Evolutionary conservation across 2,888 invertebrate species (phyloP), one percentile per base, ranked within the genome.

Genomic region (Zelleria hepariella): DNA sequence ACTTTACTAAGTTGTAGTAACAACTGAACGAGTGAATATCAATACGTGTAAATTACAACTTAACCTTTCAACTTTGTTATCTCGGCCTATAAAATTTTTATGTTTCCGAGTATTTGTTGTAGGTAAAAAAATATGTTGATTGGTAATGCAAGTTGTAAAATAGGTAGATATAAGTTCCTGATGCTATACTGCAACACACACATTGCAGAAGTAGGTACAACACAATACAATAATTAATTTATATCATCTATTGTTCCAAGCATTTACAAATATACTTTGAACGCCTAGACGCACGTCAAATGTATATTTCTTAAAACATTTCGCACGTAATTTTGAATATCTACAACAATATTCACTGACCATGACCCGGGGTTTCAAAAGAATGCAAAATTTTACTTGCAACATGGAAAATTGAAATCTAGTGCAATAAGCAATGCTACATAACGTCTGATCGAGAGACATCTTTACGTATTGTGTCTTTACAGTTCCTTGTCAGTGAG

Each of bases 311-410:
- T 42, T 42, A 2, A 42, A 51, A 51, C 23, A 7, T 23, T 51
- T 51, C 51, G 23, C 51, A 51, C 51, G 10, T 23, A 5, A 20
- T 21, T 20, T 20, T 8, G 51, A 51, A 23, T 51, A 21, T 51
- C 18, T 51, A 51, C 21, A 10, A 51, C 20, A 51, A 51, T 20
- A 21, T 25, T 8, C 25, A 20, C 20, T 18, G 55, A 21, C 55
- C 42, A 2, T 55, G 55, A 55, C 55, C 55, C 55, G 55, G 25
- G 25, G 32, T 55, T 55, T 10, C 55, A 55, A 55, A 55, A 55
- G 26, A 27, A 18, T 27, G 21, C 52, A 55, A 27, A 18, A 55
- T 23, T 26, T 55, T 21, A 51, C 51, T 51, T 21, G 10, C 51
- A 21, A 51, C 20, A 23, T 21, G 51, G 20, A 21, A 51, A 51